These are phyloP conservation scores for Sebastes melanostomus DNA, from an alignment of 2,797 vertebrate species.

Conservation along the genomic window DNA sequence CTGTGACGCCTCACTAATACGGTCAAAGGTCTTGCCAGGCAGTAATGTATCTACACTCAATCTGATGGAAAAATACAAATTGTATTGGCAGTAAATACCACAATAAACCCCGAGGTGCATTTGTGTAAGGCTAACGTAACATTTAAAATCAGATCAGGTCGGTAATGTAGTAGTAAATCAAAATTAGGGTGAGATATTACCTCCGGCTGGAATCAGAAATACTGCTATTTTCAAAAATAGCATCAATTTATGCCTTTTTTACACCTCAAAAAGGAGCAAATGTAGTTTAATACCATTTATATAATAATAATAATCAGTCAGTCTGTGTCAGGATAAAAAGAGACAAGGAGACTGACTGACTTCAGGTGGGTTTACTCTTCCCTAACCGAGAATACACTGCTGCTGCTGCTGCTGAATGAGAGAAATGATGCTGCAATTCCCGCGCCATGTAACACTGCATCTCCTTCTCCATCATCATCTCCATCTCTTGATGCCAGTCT, in stretches of 20 bases:
- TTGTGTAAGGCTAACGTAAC: conserved; percentile 13
- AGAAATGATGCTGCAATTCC: conserved; percentile 60
- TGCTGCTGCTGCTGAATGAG: conserved; percentile 29
- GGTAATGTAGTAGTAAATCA: background rate
- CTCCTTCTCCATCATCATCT: conserved; percentile 75
- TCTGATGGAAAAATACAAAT: background rate
- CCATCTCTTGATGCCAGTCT: conserved; percentile 65
- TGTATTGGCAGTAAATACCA: conserved; percentile 28
- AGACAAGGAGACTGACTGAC: conserved; percentile 6
- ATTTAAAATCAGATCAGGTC: conserved; percentile 11
- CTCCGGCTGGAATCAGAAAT: conserved; percentile 5
- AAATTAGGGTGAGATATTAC: conserved; percentile 7
- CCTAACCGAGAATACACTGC: background rate
- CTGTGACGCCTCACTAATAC: background rate
- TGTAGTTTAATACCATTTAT: background rate
- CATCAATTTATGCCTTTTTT: background rate
- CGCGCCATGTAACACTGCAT: conserved; percentile 61
- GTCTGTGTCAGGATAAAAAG: background rate
- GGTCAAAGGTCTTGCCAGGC: conserved; percentile 53
- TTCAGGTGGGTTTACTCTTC: conserved; percentile 12
- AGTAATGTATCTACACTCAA: conserved; percentile 11
- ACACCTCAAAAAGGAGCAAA: background rate
- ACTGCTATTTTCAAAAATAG: background rate
- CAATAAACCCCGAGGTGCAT: conserved; percentile 21
- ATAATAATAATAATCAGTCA: background rate